Evolutionary conservation across 30 jellyfish, hydroid and myxozoan genomes (phyloP).

Genomic region (Morbakka virulenta): DNA sequence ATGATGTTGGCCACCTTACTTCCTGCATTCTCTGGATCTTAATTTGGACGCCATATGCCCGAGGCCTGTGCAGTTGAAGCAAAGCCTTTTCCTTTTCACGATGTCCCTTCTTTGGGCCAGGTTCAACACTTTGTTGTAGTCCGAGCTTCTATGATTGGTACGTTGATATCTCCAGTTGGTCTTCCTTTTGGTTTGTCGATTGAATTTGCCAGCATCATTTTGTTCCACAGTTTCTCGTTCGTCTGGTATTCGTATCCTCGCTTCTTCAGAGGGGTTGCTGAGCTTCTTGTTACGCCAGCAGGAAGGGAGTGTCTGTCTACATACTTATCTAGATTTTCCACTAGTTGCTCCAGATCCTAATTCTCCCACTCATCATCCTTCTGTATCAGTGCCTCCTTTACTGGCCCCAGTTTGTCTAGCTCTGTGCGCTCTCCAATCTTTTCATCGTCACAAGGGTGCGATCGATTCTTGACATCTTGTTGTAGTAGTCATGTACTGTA

Average conservation of each 20-base stretch:
- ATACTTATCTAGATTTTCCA: neutral
- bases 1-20: neutral
- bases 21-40: constrained; percentile 2
- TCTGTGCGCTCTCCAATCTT: constrained; percentile 31
- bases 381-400: constrained; percentile 24
- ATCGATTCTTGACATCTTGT: constrained; percentile 41
- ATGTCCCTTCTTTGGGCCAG: neutral
- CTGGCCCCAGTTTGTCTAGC: constrained; percentile 58
- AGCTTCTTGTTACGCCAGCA: too few relatives aligned
- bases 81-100: constrained; percentile 5
- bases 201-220: constrained; percentile 49
- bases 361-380: constrained; percentile 24
- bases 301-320: neutral
- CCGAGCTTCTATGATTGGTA: constrained; percentile 36
- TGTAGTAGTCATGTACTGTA: constrained; percentile 35
- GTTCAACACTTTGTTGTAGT: constrained; percentile 10
- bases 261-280: constrained; percentile 14
- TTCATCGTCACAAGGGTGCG: constrained; percentile 43
- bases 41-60: constrained; percentile 9
- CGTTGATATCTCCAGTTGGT: constrained; percentile 20
- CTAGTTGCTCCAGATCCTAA: neutral
- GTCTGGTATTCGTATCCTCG: too few relatives aligned
- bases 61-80: constrained; percentile 11
- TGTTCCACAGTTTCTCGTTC: constrained; percentile 48
- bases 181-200: constrained; percentile 16